Conservation (phyloP, 2,888 invertebrate genomes). For the Nemapogon koenigi region DNA sequence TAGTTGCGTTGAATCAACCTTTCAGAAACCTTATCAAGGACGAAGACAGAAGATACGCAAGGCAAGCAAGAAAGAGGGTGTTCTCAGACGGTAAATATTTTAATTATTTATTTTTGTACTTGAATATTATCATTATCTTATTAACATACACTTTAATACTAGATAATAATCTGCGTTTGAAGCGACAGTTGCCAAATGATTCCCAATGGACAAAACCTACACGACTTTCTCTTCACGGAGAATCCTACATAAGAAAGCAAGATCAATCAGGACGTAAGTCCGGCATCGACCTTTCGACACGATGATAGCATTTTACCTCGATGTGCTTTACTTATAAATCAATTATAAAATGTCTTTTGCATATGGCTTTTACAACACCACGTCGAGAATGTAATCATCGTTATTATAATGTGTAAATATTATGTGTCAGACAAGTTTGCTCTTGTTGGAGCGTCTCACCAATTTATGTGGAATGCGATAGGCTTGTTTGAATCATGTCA, state of each 20-base stretch:
- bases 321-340: constrained; percentile 47
- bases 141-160: constrained; percentile 18
- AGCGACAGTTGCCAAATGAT: constrained; percentile 44
- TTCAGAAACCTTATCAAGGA: constrained; percentile 74
- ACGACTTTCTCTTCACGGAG: constrained; percentile 30
- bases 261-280: constrained; percentile 71
- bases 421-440: constrained; percentile 18
- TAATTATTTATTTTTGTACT: constrained; percentile 20
- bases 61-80: constrained; percentile 56
- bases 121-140: constrained; percentile 5
- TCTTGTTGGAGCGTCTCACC: constrained; percentile 22
- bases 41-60: constrained; percentile 66
- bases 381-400: constrained; percentile 60
- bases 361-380: constrained; percentile 47
- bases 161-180: constrained; percentile 48
- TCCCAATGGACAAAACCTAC: constrained; percentile 37
- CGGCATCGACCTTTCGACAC: constrained; percentile 31
- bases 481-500: constrained; percentile 18
- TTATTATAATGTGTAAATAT: constrained; percentile 16
- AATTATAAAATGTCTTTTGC: constrained; percentile 25
- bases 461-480: constrained; percentile 41
- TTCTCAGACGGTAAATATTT: constrained; percentile 78
- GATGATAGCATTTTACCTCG: constrained; percentile 53
- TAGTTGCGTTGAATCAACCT: constrained; percentile 95
- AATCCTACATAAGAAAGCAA: constrained; percentile 69